phyloP scores from a whole-genome alignment of 1,140 invertebrate species.

The Aphaenogaster rudis region DNA sequence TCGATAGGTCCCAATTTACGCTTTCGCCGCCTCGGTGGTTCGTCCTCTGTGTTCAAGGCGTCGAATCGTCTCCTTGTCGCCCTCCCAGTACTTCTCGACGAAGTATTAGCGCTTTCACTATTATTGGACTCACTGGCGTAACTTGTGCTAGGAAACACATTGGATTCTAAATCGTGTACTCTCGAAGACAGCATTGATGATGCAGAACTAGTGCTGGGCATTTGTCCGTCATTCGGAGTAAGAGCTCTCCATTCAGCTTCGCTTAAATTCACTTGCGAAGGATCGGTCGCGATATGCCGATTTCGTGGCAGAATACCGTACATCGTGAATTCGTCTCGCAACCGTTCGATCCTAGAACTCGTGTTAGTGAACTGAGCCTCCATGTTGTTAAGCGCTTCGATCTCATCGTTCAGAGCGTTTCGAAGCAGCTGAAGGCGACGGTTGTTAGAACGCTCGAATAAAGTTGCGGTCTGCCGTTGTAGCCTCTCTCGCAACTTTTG shows the following conservation, averaged over 20 bases:
- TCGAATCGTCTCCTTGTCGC: constrained; percentile 29
- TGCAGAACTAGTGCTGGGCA: constrained; percentile 56
- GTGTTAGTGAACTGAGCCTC: constrained; percentile 72
- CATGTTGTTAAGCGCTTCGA: constrained; percentile 74
- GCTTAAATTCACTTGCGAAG: constrained; percentile 37
- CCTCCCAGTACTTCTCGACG: not conserved
- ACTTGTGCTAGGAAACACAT: constrained; percentile 37
- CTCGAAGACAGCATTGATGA: not conserved
- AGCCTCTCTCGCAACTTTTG: constrained; percentile 72
- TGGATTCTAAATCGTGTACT: constrained; percentile 17
- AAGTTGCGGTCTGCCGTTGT: constrained; percentile 58
- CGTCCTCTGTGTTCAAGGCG: constrained; percentile 55
- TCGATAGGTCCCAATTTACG: constrained; percentile 41
- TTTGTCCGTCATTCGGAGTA: constrained; percentile 31
- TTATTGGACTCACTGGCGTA: not conserved
- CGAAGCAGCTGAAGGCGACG: constrained; percentile 64
- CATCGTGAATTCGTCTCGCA: constrained; percentile 69
- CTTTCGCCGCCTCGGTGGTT: constrained; percentile 65
- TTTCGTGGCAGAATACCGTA: constrained; percentile 50
- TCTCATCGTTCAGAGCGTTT: constrained; percentile 73
- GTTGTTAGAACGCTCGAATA: constrained; percentile 58
- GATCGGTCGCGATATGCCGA: constrained; percentile 24
- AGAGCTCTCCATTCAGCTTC: constrained; percentile 34
- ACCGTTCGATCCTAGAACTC: constrained; percentile 72
- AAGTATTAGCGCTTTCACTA: constrained; percentile 3